These are phyloP conservation scores for Nephrocerus scutellatus DNA, from an alignment of 2,888 invertebrate species.

Conservation along the genomic window DNA sequence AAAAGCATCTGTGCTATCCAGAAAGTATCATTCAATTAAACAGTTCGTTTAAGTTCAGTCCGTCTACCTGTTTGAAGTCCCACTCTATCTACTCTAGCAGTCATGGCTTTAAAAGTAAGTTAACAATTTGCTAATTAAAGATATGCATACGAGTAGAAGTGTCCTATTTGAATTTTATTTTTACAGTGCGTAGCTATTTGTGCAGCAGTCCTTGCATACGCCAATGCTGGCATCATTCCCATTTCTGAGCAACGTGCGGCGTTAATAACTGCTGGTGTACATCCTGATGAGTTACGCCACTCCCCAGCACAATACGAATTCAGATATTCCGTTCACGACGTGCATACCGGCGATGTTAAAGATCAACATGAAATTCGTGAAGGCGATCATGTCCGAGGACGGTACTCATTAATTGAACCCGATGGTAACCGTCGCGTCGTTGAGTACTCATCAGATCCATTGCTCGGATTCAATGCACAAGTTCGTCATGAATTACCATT, in stretches of 20 bases:
- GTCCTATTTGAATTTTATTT: no score
- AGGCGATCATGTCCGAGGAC: constrained; percentile 44
- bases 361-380: constrained; percentile 46
- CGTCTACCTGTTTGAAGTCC: constrained; percentile 17
- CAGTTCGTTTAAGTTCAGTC: constrained; percentile 18
- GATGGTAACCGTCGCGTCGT: constrained; percentile 45
- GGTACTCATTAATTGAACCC: constrained; percentile 44
- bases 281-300: constrained; percentile 33
- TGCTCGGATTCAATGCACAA: constrained; percentile 44
- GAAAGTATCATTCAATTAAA: constrained; percentile 21
- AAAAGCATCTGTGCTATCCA: no score
- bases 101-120: constrained; percentile 23
- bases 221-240: constrained; percentile 27
- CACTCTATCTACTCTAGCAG: constrained; percentile 17
- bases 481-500: constrained; percentile 39
- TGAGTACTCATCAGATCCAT: constrained; percentile 43
- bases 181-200: constrained; percentile 28
- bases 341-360: constrained; percentile 46
- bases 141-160: no score
- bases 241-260: constrained; percentile 18
- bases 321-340: constrained; percentile 44
- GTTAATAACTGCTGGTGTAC: constrained; percentile 22
- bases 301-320: constrained; percentile 44
- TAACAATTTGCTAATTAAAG: no score
- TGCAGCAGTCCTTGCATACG: constrained; percentile 22